Evolutionary conservation across 2,113 vertebrate genomes (phyloP).

Genomic region (Psephotus haematonotus): DNA sequence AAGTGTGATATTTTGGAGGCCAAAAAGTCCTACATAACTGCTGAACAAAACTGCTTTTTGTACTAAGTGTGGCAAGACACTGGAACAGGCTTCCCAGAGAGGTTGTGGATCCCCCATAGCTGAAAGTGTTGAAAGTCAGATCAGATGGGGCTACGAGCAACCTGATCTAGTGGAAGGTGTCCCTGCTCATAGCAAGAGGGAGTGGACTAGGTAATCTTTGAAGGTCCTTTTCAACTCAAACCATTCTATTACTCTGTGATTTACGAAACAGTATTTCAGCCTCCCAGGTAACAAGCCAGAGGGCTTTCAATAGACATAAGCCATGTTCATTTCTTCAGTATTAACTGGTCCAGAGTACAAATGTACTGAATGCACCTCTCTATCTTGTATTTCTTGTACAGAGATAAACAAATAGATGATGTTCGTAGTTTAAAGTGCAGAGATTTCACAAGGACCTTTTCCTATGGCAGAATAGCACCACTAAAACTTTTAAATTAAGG

Average conservation of each 20-base stretch:
- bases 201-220: not conserved
- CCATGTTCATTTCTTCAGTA: not conserved
- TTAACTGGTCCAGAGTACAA: not conserved
- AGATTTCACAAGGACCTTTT: not conserved
- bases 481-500: not conserved
- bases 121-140: not conserved
- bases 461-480: not conserved
- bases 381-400: not conserved
- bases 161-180: not conserved
- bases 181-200: not conserved
- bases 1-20: not conserved
- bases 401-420: not conserved
- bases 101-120: accelerated
- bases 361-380: not conserved
- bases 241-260: not conserved
- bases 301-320: not conserved
- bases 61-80: not conserved
- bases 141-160: not conserved
- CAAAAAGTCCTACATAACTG: not conserved
- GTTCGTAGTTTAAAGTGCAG: not conserved
- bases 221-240: not conserved
- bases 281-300: not conserved
- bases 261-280: not conserved
- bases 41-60: not conserved
- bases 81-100: not conserved